Base-by-base conservation (phyloP, 2,888 invertebrate genomes). In the Dolichopus griseipennis region DNA sequence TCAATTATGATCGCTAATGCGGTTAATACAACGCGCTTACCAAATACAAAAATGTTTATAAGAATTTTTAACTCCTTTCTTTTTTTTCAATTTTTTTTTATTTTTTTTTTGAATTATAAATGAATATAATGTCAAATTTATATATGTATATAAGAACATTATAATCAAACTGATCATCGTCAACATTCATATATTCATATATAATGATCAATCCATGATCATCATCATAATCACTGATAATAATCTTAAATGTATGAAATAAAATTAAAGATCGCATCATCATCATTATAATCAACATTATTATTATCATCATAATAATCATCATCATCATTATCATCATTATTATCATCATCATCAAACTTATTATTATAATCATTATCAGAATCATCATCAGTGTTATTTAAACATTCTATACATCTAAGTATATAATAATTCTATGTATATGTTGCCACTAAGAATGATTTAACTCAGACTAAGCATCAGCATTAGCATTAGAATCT, bases 51-150 rank as follows among this genome's bases (percentile, higher is more conserved):
- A 41, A 41, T 41, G 3, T 41, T 41, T 52, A 12, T 52, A 37
- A 37, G 8, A 27, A 7, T 12, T 37, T 37, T 37, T 52, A 15
- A 52, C 52, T 37, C 12, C 52, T 18, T 52, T 52, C n/a, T n/a
- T n/a, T n/a, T n/a, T n/a, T n/a, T n/a, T 37, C 6, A 37, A 37
- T 37, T 52, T 9, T 6, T 6, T 41, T 12, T 41, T 52, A 12
- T 15, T 52, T 52, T 52, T 10, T n/a, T 52, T 18, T 52, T 52
- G 18, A 52, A 52, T 52, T 52, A 52, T 52, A 52, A 52, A 52
- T 52, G 52, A 52, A 52, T 52, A 18, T 18, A 52, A 52, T 52
- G 52, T 52, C 52, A 52, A 52, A 52, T 52, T 52, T 52, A 52
- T 52, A 52, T 18, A n/a, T 52, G 9, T 52, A 52, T 52, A 52